Evolutionary conservation across 2,888 invertebrate species (phyloP), one percentile per base, ranked within the genome.

Genomic region (Antheraea assamensis): DNA sequence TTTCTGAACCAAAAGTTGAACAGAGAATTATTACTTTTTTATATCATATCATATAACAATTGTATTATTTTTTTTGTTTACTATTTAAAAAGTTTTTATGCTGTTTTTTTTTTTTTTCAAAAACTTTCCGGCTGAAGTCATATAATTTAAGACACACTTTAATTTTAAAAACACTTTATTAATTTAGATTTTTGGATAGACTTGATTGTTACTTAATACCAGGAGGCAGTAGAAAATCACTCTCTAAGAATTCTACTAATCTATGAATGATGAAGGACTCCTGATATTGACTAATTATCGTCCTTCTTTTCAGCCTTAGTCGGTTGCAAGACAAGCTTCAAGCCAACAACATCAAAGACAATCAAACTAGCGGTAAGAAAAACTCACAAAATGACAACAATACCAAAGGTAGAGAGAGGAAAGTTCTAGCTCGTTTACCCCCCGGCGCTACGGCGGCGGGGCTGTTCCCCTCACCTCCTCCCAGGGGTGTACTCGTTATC

Each of bases 401-500:
- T 81, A 80, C 84, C 81, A 94, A 93, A 90, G 88, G 86, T 30
- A 94, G 90, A 76, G 94, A 95, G 77, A 85, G 89, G 42, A 94
- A 93, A 83, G 92, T 94, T 27, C 81, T 94, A 7, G 84, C 88
- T 2, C 85, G 95, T 72, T 80, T 93, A 71, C 93, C 93, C 5
- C 88, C 90, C 0, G 92, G 91, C 10, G 86, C 92, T 5, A 90
- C 91, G 0, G 81, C 86, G 0, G 81, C 89, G 1, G 93, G 90
- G 17, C 83, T 93, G 49, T 93, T 91, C 80, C 93, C 92, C 1
- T 94, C 92, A 8, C 94, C 94, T 0, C 91, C 92, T 1, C 95
- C 93, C 0, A 90, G 93, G 8, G 94, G 95, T 19, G 94, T 95
- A 2, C 90, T 93, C 21, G 95, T 98, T 74, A 95, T 98, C 83